phyloP scores from a whole-genome alignment of 2,113 vertebrate genomes.

The Aleadryas rufinucha region DNA sequence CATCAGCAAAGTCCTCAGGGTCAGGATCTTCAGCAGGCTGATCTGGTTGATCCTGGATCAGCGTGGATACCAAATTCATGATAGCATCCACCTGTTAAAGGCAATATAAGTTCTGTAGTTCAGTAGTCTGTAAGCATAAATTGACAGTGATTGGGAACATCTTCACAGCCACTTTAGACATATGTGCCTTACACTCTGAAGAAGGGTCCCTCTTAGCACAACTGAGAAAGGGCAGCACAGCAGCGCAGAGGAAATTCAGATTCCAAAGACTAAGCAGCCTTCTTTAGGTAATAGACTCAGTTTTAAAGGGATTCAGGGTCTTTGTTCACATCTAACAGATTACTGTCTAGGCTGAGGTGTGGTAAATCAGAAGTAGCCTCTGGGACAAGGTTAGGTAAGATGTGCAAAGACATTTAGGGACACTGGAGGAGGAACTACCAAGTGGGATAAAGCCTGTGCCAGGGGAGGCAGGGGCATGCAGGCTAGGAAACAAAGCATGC shows the following conservation, averaged over 20 bases:
- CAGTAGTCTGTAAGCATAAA: not conserved
- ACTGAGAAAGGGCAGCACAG: not conserved
- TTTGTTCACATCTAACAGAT: not conserved
- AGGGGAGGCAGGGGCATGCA: not conserved
- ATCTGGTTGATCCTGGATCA: slow-evolving; percentile 98
- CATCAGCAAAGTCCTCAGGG: slow-evolving; percentile 96
- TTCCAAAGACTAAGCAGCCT: not conserved
- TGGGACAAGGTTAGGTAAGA: not conserved
- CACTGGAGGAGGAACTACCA: rapidly evolving
- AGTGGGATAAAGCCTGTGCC: not conserved
- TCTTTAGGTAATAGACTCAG: not conserved
- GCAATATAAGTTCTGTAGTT: not conserved
- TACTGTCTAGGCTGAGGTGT: not conserved
- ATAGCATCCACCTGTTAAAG: slow-evolving; percentile 89
- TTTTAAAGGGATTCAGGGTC: not conserved
- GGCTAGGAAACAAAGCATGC: not conserved
- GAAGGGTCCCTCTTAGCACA: not conserved
- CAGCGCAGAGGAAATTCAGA: not conserved
- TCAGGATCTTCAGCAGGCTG: slow-evolving; percentile 95
- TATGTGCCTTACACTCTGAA: not conserved
- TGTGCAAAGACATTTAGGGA: not conserved
- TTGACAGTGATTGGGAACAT: not conserved
- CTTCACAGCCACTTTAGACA: not conserved
- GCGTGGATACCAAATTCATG: slow-evolving; percentile 90
- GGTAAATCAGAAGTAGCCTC: not conserved